Base-by-base conservation (phyloP, 2,888 invertebrate species). In the Pachliopta kotzebuea region DNA sequence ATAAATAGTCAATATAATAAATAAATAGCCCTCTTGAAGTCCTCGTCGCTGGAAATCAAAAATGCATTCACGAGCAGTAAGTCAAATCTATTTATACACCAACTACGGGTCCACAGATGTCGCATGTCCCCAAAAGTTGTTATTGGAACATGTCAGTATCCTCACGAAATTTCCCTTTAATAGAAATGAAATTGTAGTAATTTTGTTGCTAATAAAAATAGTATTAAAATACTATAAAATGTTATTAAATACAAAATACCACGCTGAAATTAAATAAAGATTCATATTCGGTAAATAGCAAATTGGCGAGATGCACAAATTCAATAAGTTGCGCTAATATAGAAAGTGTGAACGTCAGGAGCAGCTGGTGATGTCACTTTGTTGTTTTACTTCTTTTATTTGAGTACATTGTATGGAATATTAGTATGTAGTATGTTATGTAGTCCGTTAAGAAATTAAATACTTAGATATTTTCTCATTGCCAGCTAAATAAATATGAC, bases 271-370 rank as follows among this genome's bases (percentile, higher is more conserved):
- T 45, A n/a, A 45, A 45, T 45, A n/a, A 18, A 45, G 18, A 7
- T 45, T n/a, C 45, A 45, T 52, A 21, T 45, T 55, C 26, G 23
- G 56, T 62, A 56, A 62, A 50, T 31, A 56, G 45, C 62, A 60
- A 64, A 64, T 64, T 60, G 50, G 55, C 23, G 26, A 24, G 63
- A 64, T 56, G 63, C 63, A 50, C 63, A 64, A 55, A 56, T 64
- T 64, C 63, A 64, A 64, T 64, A 64, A 56, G 59, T 59, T 64
- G 59, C 20, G 55, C 59, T 64, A 64, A 64, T 60, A 64, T 17
- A 50, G 45, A 55, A 50, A 49, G 59, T 60, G 54, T 53, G 54
- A 63, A 55, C 63, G 63, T 64, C 63, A 23, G 54, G 21, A 56
- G 60, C 63, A 64, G 60, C 55, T 64, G 63, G 55, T 56, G 50